Evolutionary conservation across 2,888 invertebrate species (phyloP), one percentile per base, ranked within the genome.

Genomic region (Parelbella ahira): DNA sequence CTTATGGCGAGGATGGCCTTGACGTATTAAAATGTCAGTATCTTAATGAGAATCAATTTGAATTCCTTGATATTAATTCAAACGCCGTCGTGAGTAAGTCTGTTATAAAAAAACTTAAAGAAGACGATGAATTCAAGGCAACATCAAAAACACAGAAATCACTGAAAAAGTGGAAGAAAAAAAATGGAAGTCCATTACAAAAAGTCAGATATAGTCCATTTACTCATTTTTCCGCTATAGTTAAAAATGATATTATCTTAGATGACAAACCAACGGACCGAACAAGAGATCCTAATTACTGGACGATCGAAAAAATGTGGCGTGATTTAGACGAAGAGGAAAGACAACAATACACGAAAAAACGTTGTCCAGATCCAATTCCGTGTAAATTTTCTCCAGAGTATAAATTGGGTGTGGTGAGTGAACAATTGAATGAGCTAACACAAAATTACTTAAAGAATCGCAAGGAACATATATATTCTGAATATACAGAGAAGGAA

Each of bases 1-100:
- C 93, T 8, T 98, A 97, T 60, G 98, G 98, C 1, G 98, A 98
- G 86, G 98, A 98, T 69, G 96, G 96, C 0, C 88, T 96, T 54
- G 99, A 99, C 63, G 93, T 99, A 29, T 87, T 92, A 0, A 96
- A 96, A 72, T 92, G 94, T 0, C 94, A 95, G 54, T 98, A 95
- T 71, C 87, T 99, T 6, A 93, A 91, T 36, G 66, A 90, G 21
- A 90, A 93, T 33, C 94, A 94, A 59, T 82, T 97, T 19, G 86
- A 90, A 8, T 97, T 99, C 67, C 86, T 99, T 3, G 90, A 93
- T n/a, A 90, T 93, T 15, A 99, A 99, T 76, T 84, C 89, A 0
- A 78, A 90, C 2, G 92, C 91, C 0, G 89, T 95, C 15, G 58
- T 92, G 0, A 81, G 91, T 37, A 78, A 90, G 33, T 76, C 89